Evolutionary conservation across 92 coral and sea anemone species (phyloP), one percentile per base, ranked within the genome.

Genomic region (Porites divaricata): DNA sequence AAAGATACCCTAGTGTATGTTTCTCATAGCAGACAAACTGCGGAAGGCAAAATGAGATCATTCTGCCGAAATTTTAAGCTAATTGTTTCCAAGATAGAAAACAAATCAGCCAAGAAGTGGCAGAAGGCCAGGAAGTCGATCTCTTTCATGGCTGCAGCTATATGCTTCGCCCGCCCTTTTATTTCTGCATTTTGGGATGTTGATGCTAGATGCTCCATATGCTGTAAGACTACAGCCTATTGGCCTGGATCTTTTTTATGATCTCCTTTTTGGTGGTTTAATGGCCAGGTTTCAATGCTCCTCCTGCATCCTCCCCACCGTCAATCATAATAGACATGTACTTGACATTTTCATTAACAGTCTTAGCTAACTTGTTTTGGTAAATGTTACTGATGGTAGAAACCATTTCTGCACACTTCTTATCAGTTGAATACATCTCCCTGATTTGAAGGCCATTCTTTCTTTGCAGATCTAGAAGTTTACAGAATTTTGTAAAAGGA

Each of bases 1-100:
- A 80, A 21, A 61, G 76, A 57, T 67, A 86, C 66, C 53, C 56
- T 86, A 62, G 90, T 49, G 28, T 57, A 45, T 73, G 81, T 67
- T 76, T 86, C 70, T 49, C 73, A 7, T 66, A 79, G 78, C 15
- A 63, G 26, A 28, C 80, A 86, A 68, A 77, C 89, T 77, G 89
- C 65, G 1, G 77, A 62, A 41, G 90, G 85, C 66, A 86, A 81
- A 80, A 86, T 86, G 67, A 79, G 90, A 57, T 86, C 90, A 80
- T 80, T 79, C 75, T 76, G 73, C 62, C 72, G 90, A 66, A 86
- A 56, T 86, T 86, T 74, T 53, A 86, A 71, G 90, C 85, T 86
- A 57, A 86, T 41, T 68, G 71, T 86, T 65, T 74, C 76, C 65
- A 86, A 56, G 50, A 80, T 75, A 22, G 67, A 81, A 65, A 86